Conservation (phyloP, 2,888 invertebrate genomes). For the Perithous albicinctus region DNA sequence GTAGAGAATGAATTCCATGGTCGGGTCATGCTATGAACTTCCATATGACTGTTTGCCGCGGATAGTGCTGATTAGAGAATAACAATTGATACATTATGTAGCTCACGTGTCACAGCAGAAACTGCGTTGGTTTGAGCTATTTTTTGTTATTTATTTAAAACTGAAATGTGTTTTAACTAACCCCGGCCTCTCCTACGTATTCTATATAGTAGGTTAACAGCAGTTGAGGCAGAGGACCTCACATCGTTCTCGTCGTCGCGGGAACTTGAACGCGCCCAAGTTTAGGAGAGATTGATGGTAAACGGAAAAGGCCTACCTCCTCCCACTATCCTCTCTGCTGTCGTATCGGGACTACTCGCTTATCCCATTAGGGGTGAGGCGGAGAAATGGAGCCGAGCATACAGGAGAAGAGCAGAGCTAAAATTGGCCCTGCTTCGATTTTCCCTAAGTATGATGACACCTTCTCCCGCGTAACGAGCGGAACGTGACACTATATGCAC, state of each 20-base stretch:
- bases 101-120: no score
- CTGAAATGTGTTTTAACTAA: no score
- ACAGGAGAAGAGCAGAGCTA: neutral
- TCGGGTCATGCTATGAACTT: no score
- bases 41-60: no score
- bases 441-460: slow-evolving; percentile 56
- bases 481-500: neutral
- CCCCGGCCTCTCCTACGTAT: no score
- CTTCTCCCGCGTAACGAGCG: slow-evolving; percentile 27
- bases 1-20: no score
- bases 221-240: neutral
- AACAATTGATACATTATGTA: no score
- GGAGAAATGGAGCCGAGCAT: neutral
- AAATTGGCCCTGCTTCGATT: slow-evolving; percentile 13
- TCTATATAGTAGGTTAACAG: neutral
- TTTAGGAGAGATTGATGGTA: slow-evolving; percentile 54
- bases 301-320: slow-evolving; percentile 32
- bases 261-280: slow-evolving; percentile 37
- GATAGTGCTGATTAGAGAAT: no score
- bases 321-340: neutral
- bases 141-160: no score
- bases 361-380: slow-evolving; percentile 37
- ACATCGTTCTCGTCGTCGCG: slow-evolving; percentile 18
- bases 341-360: slow-evolving; percentile 26
- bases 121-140: no score